These are phyloP conservation scores for Bolborhynchus lineola DNA, from an alignment of 2,113 vertebrate genomes.

Conservation along the genomic window DNA sequence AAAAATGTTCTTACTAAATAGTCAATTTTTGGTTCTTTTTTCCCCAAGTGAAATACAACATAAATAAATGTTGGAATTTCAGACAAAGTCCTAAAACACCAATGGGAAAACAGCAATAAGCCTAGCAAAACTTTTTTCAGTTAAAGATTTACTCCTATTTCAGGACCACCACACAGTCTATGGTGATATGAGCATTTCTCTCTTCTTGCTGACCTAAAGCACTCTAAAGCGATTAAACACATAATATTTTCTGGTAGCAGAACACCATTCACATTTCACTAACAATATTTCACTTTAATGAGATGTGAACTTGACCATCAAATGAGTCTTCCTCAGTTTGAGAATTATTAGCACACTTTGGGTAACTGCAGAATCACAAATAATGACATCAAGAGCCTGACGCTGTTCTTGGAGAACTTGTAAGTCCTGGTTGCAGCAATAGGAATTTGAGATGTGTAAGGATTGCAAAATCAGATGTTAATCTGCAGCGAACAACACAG, in stretches of 20 bases:
- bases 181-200: constrained; percentile 23
- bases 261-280: constrained; percentile 58
- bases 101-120: background rate
- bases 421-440: background rate
- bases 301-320: constrained; percentile 21
- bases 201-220: constrained; percentile 56
- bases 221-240: constrained; percentile 58
- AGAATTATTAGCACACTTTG: constrained; percentile 5
- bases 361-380: background rate
- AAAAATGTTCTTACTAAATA: background rate
- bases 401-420: constrained; percentile 16
- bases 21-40: background rate
- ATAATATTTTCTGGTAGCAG: constrained; percentile 57
- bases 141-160: background rate
- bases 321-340: background rate
- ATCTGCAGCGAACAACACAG: constrained; percentile 40
- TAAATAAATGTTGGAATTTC: background rate
- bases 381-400: background rate
- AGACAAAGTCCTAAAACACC: background rate
- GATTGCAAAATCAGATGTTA: constrained; percentile 55
- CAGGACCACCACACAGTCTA: background rate
- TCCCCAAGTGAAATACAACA: background rate
- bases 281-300: constrained; percentile 39
- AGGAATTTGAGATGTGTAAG: constrained; percentile 1
- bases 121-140: background rate